These are phyloP conservation scores for Syngnathus typhle DNA, from an alignment of 2,113 vertebrate genomes.

Conservation along the genomic window DNA sequence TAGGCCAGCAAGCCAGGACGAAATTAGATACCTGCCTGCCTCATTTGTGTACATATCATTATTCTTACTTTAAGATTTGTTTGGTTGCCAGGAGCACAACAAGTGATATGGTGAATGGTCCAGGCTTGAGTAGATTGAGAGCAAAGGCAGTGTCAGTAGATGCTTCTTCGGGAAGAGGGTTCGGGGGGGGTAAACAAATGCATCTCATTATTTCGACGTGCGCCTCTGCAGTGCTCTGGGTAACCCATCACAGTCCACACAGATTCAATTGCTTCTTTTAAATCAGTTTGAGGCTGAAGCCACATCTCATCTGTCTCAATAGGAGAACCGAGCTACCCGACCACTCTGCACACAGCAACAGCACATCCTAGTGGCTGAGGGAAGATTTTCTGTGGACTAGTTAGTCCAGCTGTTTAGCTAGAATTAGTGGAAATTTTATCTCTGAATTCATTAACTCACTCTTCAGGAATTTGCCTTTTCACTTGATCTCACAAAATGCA, in stretches of 20 bases:
- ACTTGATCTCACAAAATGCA: conserved; percentile 48
- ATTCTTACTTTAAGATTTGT: conserved; percentile 68
- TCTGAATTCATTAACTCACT: conserved; percentile 24
- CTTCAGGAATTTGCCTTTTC: conserved; percentile 28
- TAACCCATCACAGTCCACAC: conserved; percentile 72
- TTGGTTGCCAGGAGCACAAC: conserved; percentile 62
- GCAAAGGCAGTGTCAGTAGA: conserved; percentile 65
- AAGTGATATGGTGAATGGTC: conserved; percentile 62
- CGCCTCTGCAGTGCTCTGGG: conserved; percentile 69
- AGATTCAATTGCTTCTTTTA: conserved; percentile 74
- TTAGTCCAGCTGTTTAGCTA: conserved; percentile 30
- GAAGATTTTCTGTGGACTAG: conserved; percentile 2
- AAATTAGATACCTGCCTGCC: conserved; percentile 60
- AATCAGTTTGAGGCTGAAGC: conserved; percentile 74
- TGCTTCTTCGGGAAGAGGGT: conserved; percentile 52
- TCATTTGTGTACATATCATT: conserved; percentile 63
- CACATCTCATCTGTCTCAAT: conserved; percentile 72
- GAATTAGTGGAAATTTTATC: conserved; percentile 33
- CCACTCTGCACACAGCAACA: conserved; percentile 61
- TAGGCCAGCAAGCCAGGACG: conserved; percentile 32
- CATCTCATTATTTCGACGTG: conserved; percentile 71
- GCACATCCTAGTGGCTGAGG: conserved; percentile 68
- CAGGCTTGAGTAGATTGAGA: conserved; percentile 56
- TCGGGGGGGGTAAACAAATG: conserved; percentile 64
- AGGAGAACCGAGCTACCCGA: conserved; percentile 32